A percentile compares a stretch with the other conserved stretches of the same genome.
Conservation (phyloP, 2,113 vertebrate genomes). For the Puntigrus tetrazona region DNA sequence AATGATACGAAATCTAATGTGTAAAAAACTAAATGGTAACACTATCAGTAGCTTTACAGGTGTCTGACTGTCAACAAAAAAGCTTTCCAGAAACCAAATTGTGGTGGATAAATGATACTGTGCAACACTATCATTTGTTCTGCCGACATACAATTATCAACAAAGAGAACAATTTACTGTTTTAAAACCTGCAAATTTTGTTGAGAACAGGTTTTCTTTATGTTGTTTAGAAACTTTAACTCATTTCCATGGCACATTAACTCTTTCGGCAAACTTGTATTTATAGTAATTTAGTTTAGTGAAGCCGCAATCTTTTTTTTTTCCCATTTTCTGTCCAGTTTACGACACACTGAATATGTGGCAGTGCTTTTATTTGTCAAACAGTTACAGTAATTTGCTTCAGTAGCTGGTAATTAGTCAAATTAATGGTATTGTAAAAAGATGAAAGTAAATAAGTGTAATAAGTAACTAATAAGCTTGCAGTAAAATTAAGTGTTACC, state of each 20-base stretch:
- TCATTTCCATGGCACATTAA: background rate
- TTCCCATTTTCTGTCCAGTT: too few species aligned
- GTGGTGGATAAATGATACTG: background rate
- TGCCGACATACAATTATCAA: background rate
- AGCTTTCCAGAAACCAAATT: background rate
- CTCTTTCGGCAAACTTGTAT: too few species aligned
- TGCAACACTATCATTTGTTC: background rate
- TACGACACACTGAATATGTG: too few species aligned
- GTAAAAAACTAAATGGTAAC: background rate
- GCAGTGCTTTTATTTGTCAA: background rate
- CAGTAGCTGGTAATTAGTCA: background rate
- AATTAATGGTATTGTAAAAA: background rate
- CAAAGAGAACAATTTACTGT: background rate
- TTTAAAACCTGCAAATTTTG: background rate
- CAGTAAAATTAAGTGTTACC: too few species aligned
- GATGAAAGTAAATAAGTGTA: too few species aligned
- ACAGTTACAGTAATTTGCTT: background rate
- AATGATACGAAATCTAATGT: background rate
- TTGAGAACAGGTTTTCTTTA: background rate
- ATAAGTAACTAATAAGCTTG: too few species aligned
- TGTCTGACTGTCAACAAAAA: background rate
- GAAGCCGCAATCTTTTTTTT: background rate
- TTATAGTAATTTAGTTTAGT: background rate
- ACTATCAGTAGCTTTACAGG: background rate
- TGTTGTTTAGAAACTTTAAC: background rate